Evolutionary conservation across 2,113 vertebrate genomes (phyloP).

Genomic region (Pycnonotus jocosus): DNA sequence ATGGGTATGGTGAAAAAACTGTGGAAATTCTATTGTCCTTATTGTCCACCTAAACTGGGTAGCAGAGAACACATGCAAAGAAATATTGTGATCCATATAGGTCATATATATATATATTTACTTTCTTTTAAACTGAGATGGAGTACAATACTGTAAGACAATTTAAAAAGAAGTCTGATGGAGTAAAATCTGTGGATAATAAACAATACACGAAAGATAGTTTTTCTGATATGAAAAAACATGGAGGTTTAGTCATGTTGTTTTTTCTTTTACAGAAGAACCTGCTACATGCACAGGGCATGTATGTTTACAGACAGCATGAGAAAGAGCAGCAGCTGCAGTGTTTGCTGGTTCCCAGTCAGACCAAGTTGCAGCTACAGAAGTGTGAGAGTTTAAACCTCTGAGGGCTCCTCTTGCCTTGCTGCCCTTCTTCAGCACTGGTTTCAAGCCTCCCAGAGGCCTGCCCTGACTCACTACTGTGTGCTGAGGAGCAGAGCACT

Average conservation of each 20-base stretch:
- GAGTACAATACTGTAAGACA: not conserved
- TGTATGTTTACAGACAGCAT: not conserved
- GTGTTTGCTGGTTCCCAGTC: not conserved
- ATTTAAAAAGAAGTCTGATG: not conserved
- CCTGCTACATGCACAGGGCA: not conserved
- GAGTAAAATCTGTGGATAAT: not conserved
- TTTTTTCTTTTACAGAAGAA: not conserved
- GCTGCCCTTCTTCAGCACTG: not conserved
- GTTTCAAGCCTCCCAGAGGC: constrained; percentile 5
- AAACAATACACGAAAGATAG: not conserved
- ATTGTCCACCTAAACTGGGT: not conserved
- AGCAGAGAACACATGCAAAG: not conserved
- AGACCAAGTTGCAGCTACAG: not conserved
- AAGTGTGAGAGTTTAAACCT: not conserved
- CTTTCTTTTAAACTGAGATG: not conserved
- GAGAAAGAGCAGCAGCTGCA: not conserved
- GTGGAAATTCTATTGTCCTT: not conserved
- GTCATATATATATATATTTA: not conserved
- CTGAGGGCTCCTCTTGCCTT: not conserved
- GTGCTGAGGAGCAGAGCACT: not conserved
- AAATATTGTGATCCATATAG: not conserved
- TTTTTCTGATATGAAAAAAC: not conserved
- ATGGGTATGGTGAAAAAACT: not conserved
- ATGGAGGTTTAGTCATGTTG: accelerated
- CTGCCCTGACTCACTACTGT: not conserved